Evolutionary conservation across 1,140 invertebrate species (phyloP).

Genomic region (Drosophila baimaii): DNA sequence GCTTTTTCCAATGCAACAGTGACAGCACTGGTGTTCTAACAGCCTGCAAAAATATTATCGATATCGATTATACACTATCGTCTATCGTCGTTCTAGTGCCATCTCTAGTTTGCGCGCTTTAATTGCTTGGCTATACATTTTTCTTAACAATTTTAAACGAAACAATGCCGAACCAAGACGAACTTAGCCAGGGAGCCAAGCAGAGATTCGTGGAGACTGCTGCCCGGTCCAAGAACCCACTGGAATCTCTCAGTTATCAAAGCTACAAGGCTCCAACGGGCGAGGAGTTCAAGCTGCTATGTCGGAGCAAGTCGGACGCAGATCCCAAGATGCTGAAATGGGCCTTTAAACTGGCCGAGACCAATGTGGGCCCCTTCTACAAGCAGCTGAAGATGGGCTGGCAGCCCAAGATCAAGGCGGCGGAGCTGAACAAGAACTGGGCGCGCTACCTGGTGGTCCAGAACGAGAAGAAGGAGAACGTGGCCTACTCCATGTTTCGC

Average conservation of each 20-base stretch:
- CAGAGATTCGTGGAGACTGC: constrained; percentile 77
- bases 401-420: constrained; percentile 87
- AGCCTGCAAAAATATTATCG: background rate
- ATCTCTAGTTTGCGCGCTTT: constrained; percentile 37
- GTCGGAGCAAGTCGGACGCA: constrained; percentile 71
- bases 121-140: background rate
- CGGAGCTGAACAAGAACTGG: constrained; percentile 88
- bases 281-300: constrained; percentile 68
- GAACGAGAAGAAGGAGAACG: constrained; percentile 84
- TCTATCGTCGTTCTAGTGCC: background rate
- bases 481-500: constrained; percentile 91
- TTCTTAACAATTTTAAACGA: background rate
- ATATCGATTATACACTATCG: background rate
- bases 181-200: constrained; percentile 65
- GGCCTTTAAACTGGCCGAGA: constrained; percentile 88
- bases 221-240: constrained; percentile 68
- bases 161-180: constrained; percentile 66
- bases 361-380: constrained; percentile 88
- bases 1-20: background rate
- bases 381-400: constrained; percentile 87
- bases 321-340: constrained; percentile 85
- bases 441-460: constrained; percentile 88
- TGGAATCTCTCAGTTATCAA: constrained; percentile 57
- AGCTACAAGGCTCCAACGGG: constrained; percentile 51
- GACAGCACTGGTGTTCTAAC: too few relatives aligned